These are phyloP conservation scores for Drosophila sordidula DNA, from an alignment of 2,888 invertebrate genomes.

Conservation along the genomic window DNA sequence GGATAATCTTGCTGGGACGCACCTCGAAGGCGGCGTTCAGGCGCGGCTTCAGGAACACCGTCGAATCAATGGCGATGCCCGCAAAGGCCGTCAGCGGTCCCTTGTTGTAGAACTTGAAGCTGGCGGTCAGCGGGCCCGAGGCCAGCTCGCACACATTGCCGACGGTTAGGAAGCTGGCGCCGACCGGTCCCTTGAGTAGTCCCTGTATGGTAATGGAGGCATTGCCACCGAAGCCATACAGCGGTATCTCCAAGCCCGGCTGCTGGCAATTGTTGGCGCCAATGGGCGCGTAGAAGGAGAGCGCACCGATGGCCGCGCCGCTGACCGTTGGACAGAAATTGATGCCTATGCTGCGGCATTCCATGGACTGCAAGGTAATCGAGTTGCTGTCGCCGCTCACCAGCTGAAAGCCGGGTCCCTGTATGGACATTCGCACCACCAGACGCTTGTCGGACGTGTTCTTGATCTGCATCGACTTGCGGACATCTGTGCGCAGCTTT, in stretches of 20 bases:
- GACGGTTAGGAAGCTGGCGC: slow-evolving; percentile 87
- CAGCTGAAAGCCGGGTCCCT: slow-evolving; percentile 86
- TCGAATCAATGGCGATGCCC: slow-evolving; percentile 78
- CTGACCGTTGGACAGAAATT: slow-evolving; percentile 86
- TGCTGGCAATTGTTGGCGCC: slow-evolving; percentile 70
- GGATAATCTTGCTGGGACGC: slow-evolving; percentile 85
- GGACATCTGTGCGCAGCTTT: slow-evolving; percentile 86
- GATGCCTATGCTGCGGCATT: slow-evolving; percentile 86
- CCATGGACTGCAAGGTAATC: slow-evolving; percentile 86
- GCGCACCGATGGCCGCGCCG: slow-evolving; percentile 86
- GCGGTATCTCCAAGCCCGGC: slow-evolving; percentile 78
- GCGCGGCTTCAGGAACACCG: slow-evolving; percentile 79
- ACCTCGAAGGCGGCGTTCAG: slow-evolving; percentile 82
- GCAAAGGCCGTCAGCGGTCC: slow-evolving; percentile 87
- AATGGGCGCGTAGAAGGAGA: slow-evolving; percentile 86
- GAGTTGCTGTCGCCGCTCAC: slow-evolving; percentile 81
- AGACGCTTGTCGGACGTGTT: slow-evolving; percentile 87
- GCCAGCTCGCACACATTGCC: slow-evolving; percentile 86
- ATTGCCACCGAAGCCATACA: slow-evolving; percentile 88
- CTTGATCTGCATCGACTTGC: slow-evolving; percentile 86
- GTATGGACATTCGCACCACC: slow-evolving; percentile 86
- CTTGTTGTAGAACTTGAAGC: slow-evolving; percentile 86
- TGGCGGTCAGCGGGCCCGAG: slow-evolving; percentile 83
- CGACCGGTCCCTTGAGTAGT: slow-evolving; percentile 86
- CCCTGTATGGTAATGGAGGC: slow-evolving; percentile 86